phyloP scores from a whole-genome alignment of 2,113 vertebrate genomes.

The Grammomys surdaster region DNA sequence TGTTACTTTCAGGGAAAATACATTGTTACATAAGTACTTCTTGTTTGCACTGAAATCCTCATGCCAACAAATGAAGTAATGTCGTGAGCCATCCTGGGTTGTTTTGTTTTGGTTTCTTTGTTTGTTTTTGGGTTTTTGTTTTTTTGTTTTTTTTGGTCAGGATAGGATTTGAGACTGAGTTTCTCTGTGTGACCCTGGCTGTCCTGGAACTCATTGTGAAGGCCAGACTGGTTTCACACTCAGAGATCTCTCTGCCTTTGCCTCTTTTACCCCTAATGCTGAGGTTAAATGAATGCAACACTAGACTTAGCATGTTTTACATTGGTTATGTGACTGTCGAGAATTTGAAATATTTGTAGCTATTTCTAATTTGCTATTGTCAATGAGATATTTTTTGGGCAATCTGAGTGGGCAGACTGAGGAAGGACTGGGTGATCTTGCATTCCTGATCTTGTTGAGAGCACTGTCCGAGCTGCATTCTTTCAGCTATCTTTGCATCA shows the following conservation, averaged over 20 bases:
- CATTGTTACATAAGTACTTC: background rate
- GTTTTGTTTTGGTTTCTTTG: background rate
- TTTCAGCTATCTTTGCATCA: conserved; percentile 7
- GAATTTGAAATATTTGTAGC: background rate
- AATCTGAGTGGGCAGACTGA: background rate
- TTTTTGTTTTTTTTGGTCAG: background rate
- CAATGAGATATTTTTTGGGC: background rate
- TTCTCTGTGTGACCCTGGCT: background rate
- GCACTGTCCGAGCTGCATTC: background rate
- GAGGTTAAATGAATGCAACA: background rate
- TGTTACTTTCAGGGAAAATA: background rate
- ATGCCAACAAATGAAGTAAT: conserved; percentile 27
- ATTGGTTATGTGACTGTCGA: background rate
- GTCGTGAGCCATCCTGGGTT: background rate
- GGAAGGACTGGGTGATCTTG: too few relatives aligned
- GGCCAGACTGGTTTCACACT: background rate
- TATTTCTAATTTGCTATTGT: conserved; percentile 43
- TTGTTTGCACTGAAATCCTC: conserved; percentile 48
- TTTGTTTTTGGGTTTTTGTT: background rate
- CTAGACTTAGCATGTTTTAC: background rate
- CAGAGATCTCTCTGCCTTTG: background rate
- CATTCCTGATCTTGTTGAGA: background rate
- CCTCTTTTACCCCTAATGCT: background rate
- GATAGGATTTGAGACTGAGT: background rate
- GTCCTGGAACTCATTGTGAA: background rate